These are phyloP conservation scores for Fulica atra DNA, from an alignment of 2,113 vertebrate genomes.

Conservation along the genomic window DNA sequence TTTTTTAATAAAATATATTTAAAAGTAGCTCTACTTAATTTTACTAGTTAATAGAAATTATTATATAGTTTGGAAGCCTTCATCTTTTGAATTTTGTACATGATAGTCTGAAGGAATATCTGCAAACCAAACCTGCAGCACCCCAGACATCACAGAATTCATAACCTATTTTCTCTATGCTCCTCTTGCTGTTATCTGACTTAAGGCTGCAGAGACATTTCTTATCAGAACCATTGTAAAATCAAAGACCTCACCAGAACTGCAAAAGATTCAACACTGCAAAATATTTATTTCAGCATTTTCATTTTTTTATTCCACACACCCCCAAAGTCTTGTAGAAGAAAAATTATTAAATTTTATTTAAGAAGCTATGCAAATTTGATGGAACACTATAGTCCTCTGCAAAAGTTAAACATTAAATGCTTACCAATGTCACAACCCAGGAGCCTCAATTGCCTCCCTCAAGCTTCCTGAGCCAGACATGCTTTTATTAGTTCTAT, in stretches of 20 bases:
- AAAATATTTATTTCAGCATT: background rate
- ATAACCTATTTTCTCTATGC: background rate
- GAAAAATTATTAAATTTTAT: background rate
- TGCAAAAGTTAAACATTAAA: background rate
- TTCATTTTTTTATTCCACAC: background rate
- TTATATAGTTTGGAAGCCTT: constrained; percentile 12
- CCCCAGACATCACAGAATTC: background rate
- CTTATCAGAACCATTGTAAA: background rate
- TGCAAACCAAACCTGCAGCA: background rate
- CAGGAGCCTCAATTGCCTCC: background rate
- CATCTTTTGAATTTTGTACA: background rate
- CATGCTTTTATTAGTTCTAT: background rate
- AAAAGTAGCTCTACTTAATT: constrained; percentile 33
- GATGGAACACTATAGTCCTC: background rate
- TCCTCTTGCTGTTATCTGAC: background rate
- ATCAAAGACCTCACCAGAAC: background rate
- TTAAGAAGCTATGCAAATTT: background rate
- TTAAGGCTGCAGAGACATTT: background rate
- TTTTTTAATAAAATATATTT: constrained; percentile 40
- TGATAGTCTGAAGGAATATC: background rate
- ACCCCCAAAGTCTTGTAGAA: background rate
- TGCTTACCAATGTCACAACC: background rate
- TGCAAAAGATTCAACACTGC: background rate
- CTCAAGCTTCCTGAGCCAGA: background rate
- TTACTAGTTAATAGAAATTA: constrained; percentile 39